Conservation (phyloP, 2,797 vertebrate genomes). For the Menidia menidia region DNA sequence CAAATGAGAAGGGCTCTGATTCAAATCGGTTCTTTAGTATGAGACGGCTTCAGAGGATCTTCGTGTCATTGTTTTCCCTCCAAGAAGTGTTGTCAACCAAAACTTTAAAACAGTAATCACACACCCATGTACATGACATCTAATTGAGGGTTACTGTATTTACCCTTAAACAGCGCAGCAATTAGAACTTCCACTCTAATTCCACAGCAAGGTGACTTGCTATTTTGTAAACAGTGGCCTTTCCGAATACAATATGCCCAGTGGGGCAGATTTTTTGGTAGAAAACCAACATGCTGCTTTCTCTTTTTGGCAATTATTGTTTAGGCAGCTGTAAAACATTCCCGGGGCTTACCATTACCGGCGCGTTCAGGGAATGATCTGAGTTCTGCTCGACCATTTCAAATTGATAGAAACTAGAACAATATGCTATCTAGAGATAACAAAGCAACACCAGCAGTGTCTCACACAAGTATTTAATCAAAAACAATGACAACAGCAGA, state of each 20-base stretch:
- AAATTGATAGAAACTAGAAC: constrained; percentile 10
- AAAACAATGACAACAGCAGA: constrained; percentile 10
- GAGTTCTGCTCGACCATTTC: constrained; percentile 1
- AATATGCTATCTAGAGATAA: constrained; percentile 1
- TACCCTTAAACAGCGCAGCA: constrained; percentile 55
- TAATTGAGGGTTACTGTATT: constrained; percentile 67
- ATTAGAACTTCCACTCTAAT: constrained; percentile 50
- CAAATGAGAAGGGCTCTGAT: constrained; percentile 21
- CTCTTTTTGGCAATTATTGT: constrained; percentile 47
- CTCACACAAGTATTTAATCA: constrained; percentile 4
- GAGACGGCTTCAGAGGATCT: constrained; percentile 23
- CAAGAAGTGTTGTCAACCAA: constrained; percentile 35
- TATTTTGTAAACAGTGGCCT: constrained; percentile 67
- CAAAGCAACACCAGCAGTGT: constrained; percentile 13
- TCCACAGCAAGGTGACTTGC: constrained; percentile 35
- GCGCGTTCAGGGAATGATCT: constrained; percentile 12
- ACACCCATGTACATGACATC: constrained; percentile 31
- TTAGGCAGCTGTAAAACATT: constrained; percentile 50
- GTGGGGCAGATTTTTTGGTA: constrained; percentile 20
- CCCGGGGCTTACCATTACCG: constrained; percentile 28
- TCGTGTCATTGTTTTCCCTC: constrained; percentile 19
- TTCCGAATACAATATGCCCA: constrained; percentile 39
- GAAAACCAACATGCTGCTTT: constrained; percentile 47
- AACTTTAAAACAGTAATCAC: constrained; percentile 61
- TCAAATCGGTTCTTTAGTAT: constrained; percentile 15